Base-by-base conservation (phyloP, 1,140 invertebrate genomes). In the Vanessa atalanta region DNA sequence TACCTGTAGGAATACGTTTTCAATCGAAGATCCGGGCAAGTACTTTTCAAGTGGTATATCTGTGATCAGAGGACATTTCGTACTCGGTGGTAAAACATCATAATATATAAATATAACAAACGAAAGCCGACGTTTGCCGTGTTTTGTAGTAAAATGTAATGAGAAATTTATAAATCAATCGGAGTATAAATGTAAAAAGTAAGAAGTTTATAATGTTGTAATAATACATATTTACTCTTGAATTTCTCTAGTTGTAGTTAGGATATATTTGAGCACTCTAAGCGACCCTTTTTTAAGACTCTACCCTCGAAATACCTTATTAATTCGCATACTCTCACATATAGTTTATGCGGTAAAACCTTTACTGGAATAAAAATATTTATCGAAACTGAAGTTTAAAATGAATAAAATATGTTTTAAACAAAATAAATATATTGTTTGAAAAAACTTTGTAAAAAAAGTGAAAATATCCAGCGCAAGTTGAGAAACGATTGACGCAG, bases 401-500 rank as follows among this genome's bases (percentile, higher is more conserved):
- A 37, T 37, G 7, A 37, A 37, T 37, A 37, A 43, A 43, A 43
- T 8, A 2, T 12, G n/a, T 51, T n/a, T 51, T 51, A 51, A 15
- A 15, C 13, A 15, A 51, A 67, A 26, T 23, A 67, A 67, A 67
- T 43, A 43, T 43, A 43, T 43, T 43, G 9, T 9, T 37, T 37
- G 7, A 37, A 37, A 5, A 37, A 0, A 37, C 31, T 5, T 5
- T 37, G 3, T 37, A 37, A 37, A 37, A 1, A 37, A 43, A 9
- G 37, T 43, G 13, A 15, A 67, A 31, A 68, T 68, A 57, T 57
- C 15, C 31, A 16, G 37, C 6, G 43, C 11, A 69, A 60, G 20
- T 11, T 14, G 51, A 61, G n/a, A 67, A 48, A 47, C 50, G n/a
- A 67, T 53, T 53, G 20, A 61, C 68, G 68, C 68, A 70, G 23